Conservation (phyloP, 1,140 invertebrate genomes). For the Platorchestia sp. region DNA sequence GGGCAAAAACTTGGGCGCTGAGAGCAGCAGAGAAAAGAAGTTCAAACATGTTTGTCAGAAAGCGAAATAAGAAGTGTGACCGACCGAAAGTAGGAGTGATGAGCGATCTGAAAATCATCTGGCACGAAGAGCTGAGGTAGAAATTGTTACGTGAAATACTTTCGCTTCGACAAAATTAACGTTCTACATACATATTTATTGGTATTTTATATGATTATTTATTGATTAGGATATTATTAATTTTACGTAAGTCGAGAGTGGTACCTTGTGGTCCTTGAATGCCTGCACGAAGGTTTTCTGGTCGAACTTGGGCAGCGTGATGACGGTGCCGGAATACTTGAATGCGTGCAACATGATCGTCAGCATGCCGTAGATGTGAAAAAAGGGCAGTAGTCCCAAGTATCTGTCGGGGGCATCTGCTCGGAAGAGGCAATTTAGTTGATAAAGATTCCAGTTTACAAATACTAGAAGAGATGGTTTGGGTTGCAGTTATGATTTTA, state of each 20-base stretch:
- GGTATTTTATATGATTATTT: no score
- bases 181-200: no score
- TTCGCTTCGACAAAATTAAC: no score
- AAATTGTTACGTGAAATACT: no score
- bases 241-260: neutral
- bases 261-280: slow-evolving; percentile 58
- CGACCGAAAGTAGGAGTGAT: no score
- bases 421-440: slow-evolving; percentile 65
- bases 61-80: no score
- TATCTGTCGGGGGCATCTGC: slow-evolving; percentile 73
- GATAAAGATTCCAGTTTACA: neutral
- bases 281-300: slow-evolving; percentile 22
- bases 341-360: slow-evolving; percentile 12
- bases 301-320: slow-evolving; percentile 62
- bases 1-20: no score
- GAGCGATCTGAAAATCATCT: no score
- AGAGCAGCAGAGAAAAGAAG: no score
- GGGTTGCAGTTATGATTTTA: neutral
- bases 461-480: neutral
- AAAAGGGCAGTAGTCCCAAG: slow-evolving; percentile 81
- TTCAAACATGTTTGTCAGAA: no score
- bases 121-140: no score
- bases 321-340: slow-evolving; percentile 8
- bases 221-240: no score
- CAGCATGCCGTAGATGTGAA: slow-evolving; percentile 82